phyloP scores from a whole-genome alignment of 2,888 invertebrate genomes.

The Myopa tessellatipennis region DNA sequence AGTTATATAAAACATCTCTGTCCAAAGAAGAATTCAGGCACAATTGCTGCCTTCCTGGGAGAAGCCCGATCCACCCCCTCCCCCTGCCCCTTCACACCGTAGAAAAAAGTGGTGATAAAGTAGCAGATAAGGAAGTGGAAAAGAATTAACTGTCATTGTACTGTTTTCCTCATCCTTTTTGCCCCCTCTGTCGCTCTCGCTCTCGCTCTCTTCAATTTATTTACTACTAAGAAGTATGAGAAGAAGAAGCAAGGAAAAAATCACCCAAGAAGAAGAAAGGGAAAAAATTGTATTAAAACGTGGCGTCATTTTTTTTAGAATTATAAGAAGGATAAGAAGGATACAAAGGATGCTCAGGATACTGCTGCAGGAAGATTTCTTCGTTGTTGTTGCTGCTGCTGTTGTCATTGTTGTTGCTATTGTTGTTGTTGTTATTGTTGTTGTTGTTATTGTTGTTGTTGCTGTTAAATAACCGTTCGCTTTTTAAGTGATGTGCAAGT shows the following conservation, averaged over 20 bases:
- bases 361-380: not conserved
- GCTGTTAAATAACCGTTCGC: not conserved
- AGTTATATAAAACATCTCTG: no score
- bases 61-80: no score
- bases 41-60: no score
- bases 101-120: not conserved
- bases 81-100: no score
- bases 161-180: not conserved
- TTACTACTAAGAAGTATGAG: not conserved
- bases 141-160: not conserved
- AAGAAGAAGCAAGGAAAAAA: not conserved
- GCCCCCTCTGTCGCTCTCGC: not conserved
- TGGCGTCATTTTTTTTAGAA: not conserved
- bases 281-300: not conserved
- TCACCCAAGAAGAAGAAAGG: not conserved
- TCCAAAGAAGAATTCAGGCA: no score
- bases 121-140: not conserved
- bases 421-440: not conserved
- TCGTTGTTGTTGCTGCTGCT: not conserved
- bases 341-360: no score
- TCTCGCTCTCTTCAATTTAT: not conserved
- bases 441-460: not conserved
- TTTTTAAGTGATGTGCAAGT: not conserved
- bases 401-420: not conserved
- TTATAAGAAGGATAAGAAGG: not conserved